These are phyloP conservation scores for Vultur gryphus DNA, from an alignment of 2,797 vertebrate species.

Conservation along the genomic window DNA sequence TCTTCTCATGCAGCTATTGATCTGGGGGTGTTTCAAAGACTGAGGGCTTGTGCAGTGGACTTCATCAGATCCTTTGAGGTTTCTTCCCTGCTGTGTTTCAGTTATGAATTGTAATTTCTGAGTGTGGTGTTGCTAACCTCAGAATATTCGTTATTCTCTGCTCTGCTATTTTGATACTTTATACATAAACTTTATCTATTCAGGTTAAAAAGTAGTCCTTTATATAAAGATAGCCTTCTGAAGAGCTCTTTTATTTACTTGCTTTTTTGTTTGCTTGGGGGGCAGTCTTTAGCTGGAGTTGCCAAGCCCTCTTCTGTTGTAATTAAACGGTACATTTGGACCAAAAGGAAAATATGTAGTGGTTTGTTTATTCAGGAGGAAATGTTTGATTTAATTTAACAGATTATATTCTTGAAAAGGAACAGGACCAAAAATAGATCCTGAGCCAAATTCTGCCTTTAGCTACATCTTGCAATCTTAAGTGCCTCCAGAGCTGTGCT, in stretches of 20 bases:
- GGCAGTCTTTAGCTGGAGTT: background rate
- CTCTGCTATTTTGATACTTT: background rate
- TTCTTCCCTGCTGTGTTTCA: background rate
- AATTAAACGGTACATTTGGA: background rate
- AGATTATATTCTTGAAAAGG: conserved; percentile 5
- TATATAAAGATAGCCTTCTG: background rate
- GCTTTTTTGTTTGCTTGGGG: background rate
- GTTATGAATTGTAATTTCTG: background rate
- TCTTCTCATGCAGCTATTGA: background rate
- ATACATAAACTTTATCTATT: background rate
- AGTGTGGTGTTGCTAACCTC: background rate
- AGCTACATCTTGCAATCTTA: background rate
- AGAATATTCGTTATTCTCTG: background rate
- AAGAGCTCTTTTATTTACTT: background rate
- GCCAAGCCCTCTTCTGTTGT: background rate
- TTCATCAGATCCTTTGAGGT: background rate
- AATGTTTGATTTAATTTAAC: conserved; percentile 8
- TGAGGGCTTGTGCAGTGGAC: background rate
- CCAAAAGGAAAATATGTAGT: background rate
- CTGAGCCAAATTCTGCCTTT: background rate
- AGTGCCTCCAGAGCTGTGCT: accelerated
- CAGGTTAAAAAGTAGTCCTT: background rate
- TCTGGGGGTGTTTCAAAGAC: background rate
- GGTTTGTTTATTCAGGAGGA: conserved; percentile 5
- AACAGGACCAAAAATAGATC: background rate